A percentile compares a stretch with the other conserved stretches of the same genome.
Evolutionary conservation across 2,888 invertebrate genomes (phyloP).

Genomic region (Nesidiocoris tenuis): DNA sequence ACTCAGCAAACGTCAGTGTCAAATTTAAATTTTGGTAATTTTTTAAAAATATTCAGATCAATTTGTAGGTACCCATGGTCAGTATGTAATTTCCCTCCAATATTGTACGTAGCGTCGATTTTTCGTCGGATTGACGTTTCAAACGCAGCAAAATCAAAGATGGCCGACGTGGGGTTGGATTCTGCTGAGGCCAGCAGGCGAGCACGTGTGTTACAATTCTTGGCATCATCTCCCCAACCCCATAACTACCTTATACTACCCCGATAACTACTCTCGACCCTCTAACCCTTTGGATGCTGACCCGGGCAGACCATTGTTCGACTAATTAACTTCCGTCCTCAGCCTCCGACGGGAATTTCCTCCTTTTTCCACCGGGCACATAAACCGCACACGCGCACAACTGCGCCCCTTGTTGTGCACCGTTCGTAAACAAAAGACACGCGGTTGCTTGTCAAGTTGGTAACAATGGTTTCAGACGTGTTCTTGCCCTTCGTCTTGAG

Average conservation of each 20-base stretch:
- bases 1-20: no score
- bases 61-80: no score
- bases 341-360: background rate
- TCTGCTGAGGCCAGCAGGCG: background rate
- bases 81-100: no score
- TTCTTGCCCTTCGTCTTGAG: background rate
- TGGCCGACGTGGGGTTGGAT: background rate
- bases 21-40: no score
- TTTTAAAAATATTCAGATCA: no score
- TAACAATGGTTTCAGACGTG: background rate
- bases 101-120: no score
- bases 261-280: background rate
- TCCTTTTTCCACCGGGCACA: background rate
- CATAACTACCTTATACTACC: background rate
- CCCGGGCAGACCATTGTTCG: constrained; percentile 4
- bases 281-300: background rate
- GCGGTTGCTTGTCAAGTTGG: background rate
- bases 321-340: constrained; percentile 11
- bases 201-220: background rate
- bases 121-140: no score
- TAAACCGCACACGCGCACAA: background rate
- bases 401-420: background rate
- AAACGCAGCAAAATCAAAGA: background rate
- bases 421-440: background rate
- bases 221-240: background rate